A percentile compares a stretch with the other conserved stretches of the same genome.
These are phyloP conservation scores for Girardinus metallicus DNA, from an alignment of 2,797 vertebrate genomes.

Conservation along the genomic window DNA sequence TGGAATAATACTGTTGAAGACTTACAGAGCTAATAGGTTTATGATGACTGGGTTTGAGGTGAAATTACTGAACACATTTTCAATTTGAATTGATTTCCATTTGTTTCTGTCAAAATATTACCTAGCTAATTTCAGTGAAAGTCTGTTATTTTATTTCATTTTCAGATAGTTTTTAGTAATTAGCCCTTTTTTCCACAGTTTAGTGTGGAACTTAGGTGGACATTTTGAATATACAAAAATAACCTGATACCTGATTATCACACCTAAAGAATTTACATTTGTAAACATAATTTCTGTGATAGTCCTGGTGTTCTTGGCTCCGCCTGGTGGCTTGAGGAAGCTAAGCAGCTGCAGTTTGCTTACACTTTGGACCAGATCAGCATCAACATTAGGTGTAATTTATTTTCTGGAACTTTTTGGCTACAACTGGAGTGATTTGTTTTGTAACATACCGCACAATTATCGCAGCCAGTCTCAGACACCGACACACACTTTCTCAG, in stretches of 20 bases:
- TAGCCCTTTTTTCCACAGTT: not conserved
- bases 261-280: not conserved
- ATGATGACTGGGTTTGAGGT: not conserved
- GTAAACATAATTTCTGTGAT: not conserved
- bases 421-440: not conserved
- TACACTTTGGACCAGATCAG: not conserved
- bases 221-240: not conserved
- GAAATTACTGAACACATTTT: not conserved
- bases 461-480: not conserved
- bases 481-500: conserved; percentile 27
- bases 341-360: not conserved
- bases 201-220: not conserved
- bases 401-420: conserved; percentile 19
- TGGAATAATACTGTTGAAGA: not conserved
- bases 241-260: not conserved
- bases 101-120: not conserved
- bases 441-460: conserved; percentile 22
- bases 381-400: not conserved
- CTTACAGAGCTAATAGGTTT: not conserved
- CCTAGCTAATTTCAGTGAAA: not conserved
- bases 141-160: not conserved
- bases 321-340: not conserved
- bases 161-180: not conserved
- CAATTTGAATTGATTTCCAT: not conserved
- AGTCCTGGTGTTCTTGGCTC: not conserved